Base-by-base conservation (phyloP, 2,888 invertebrate species). In the Shargacucullia verbasci region DNA sequence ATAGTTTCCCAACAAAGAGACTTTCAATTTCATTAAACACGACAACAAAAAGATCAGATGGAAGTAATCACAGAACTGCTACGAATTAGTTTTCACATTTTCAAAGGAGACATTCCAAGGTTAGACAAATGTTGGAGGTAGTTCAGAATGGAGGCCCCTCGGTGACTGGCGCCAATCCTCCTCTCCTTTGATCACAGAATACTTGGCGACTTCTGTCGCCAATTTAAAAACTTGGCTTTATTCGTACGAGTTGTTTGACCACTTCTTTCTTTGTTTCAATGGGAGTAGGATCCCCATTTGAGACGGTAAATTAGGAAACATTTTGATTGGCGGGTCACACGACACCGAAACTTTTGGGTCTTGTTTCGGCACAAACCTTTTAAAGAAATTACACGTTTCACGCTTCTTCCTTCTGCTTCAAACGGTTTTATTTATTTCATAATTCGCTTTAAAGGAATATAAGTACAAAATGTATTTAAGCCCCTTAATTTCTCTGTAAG, bases 51-150 rank as follows among this genome's bases (percentile, higher is more conserved):
- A 83, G 77, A 81, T 85, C 82, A 81, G 75, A 80, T 84, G 81
- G 81, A 83, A 86, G 79, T 79, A 77, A 83, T 80, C 77, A 78
- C 78, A 73, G 76, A 83, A 88, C 80, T 83, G 88, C 87, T 87
- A 89, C 81, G 86, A 86, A 90, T 91, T 89, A 90, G 90, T 91
- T 91, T 88, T 83, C 76, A 83, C 82, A 82, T 83, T 85, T 84
- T 87, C 88, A 89, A 91, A 90, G 89, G 84, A 82, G 72, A 85
- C 87, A 92, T 92, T 90, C 92, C 83, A 74, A 83, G 82, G 87
- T 86, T 88, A 87, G 88, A 87, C 85, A 90, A 89, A 89, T 83
- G 84, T 86, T 76, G 74, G 78, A 80, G 79, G 74, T 78, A 76
- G 79, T 79, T 75, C 59, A 74, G 79, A 81, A 80, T 78, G 74